Conservation (phyloP, 2,888 invertebrate genomes). For the Lasioglossum oenotherae region DNA sequence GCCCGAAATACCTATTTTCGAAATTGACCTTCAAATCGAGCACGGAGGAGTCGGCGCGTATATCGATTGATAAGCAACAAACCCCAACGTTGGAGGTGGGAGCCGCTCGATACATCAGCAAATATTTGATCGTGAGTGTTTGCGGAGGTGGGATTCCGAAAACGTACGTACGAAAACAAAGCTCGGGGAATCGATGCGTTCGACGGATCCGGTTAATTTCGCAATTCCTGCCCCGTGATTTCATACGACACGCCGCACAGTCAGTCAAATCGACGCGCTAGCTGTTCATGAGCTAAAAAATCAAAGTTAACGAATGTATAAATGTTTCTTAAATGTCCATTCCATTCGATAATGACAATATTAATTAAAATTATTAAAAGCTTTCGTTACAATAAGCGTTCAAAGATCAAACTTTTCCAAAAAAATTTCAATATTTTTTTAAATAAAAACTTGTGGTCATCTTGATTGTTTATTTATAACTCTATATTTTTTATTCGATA, state of each 20-base stretch:
- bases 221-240: neutral
- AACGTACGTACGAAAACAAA: slow-evolving; percentile 10
- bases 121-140: slow-evolving; percentile 28
- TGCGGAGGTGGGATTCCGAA: slow-evolving; percentile 18
- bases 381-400: too few relatives aligned
- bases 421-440: too few relatives aligned
- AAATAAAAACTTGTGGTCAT: too few relatives aligned
- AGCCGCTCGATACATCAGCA: slow-evolving; percentile 5
- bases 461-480: too few relatives aligned
- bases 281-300: too few relatives aligned
- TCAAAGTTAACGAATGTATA: too few relatives aligned
- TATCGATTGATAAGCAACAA: slow-evolving; percentile 28
- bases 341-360: too few relatives aligned
- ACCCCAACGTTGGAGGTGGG: neutral
- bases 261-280: too few relatives aligned
- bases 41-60: neutral
- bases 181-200: slow-evolving; percentile 31
- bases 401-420: too few relatives aligned
- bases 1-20: slow-evolving; percentile 36
- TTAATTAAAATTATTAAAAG: too few relatives aligned
- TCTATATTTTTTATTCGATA: too few relatives aligned
- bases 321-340: too few relatives aligned
- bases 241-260: neutral
- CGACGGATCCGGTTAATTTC: slow-evolving; percentile 24
- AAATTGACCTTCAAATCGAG: slow-evolving; percentile 49